Base-by-base conservation (phyloP, 2,888 invertebrate genomes). In the Hedychridium roseum region DNA sequence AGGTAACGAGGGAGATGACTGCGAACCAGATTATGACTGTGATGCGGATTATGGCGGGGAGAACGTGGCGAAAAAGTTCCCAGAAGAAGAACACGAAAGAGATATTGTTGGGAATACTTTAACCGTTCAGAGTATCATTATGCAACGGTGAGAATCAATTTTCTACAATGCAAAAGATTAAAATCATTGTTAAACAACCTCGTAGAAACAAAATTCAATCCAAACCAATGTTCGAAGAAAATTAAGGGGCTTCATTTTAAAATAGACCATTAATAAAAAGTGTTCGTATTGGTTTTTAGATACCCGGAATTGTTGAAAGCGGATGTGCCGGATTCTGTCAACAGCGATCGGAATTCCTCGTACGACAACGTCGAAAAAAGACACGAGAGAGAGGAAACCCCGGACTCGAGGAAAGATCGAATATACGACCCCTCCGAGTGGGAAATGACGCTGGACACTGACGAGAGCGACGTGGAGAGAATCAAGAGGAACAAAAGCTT, bases 51-150 rank as follows among this genome's bases (percentile, higher is more conserved):
- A 80, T 35, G 80, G 81, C 71, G 80, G 79, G 66, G 64, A 79
- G 55, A 70, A 77, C 66, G 51, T 79, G 68, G 68, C 80, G 63
- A 61, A 73, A 45, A 80, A 80, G 60, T 77, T 81, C 50, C 80
- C 80, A 12, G 74, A 83, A 79, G 57, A 76, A 41, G 74, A 73
- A 47, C 65, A 61, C 47, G 71, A 74, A 53, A 73, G 62, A 46
- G 68, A 70, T 41, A 85, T 86, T 53, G 82, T 82, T 23, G 82
- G 80, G 28, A 87, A 86, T 47, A 81, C 82, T 14, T 80, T 88
- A 28, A 90, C 90, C 17, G 86, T 91, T 27, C 90, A 91, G 70
- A 90, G 91, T 80, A 86, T 91, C 63, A 90, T 91, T 54, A 86
- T 89, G 49, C 88, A 89, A 78, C 83, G 87, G 88, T 88, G 79